Conservation (phyloP, 1,140 invertebrate genomes). For the Carposina sasakii region DNA sequence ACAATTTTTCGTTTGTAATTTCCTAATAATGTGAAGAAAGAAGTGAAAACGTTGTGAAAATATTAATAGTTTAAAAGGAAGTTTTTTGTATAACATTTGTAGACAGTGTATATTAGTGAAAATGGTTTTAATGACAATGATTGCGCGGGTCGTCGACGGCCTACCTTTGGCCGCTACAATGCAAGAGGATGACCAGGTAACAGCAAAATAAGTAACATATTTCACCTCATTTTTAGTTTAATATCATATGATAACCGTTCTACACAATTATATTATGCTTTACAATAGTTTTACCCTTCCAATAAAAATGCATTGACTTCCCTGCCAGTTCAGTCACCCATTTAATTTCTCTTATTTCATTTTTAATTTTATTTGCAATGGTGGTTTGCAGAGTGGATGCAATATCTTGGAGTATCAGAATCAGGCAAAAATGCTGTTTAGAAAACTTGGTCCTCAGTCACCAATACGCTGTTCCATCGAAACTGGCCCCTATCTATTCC, state of each 20-base stretch:
- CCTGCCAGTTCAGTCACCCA: no score
- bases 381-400: constrained; percentile 85
- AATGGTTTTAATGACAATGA: constrained; percentile 98
- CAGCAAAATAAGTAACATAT: no score
- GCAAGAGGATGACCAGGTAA: constrained; percentile 98
- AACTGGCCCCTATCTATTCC: constrained; percentile 96
- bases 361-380: constrained; percentile 54
- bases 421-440: constrained; percentile 99
- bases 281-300: no score
- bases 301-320: no score
- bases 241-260: no score
- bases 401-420: constrained; percentile 98
- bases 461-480: constrained; percentile 95
- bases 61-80: constrained; percentile 15
- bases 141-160: constrained; percentile 95
- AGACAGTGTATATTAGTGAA: constrained; percentile 53
- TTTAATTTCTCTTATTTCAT: no score
- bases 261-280: no score
- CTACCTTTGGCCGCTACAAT: constrained; percentile 96
- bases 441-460: constrained; percentile 90
- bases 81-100: constrained; percentile 24
- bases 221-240: no score
- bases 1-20: constrained; percentile 44
- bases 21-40: constrained; percentile 59
- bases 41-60: constrained; percentile 31